Base-by-base conservation (phyloP, 2,797 vertebrate genomes). In the Clarias platycephalus region DNA sequence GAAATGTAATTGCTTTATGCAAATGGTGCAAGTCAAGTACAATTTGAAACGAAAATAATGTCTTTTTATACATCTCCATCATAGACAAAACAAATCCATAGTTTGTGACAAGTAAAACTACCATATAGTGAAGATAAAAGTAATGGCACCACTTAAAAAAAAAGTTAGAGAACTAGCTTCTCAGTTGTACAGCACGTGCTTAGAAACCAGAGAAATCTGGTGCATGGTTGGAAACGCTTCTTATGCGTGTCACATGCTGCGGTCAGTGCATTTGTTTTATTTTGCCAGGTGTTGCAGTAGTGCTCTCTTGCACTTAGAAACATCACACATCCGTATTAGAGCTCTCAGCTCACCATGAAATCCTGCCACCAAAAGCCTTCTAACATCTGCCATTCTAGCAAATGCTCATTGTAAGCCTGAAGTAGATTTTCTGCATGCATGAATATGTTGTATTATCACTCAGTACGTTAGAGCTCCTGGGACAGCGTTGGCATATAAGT, bases 361-460 rank as follows among this genome's bases (percentile, higher is more conserved):
- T 89, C 92, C 91, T 86, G 86, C 88, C 89, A 75, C 92, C 92
- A 9, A 93, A 93, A 94, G 93, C 93, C 92, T 93, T 91, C 91
- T 92, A 92, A 94, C 92, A 94, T 95, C 91, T 94, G 93, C 91
- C 92, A 92, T 92, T 92, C 76, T 18, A 79, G 76, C 90, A 57
- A 93, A 94, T 92, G 89, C 92, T 92, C 93, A 93, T 90, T 89
- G 88, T 88, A 91, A 91, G 93, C 92, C 93, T 94, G 89, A 87
- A 91, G 87, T 91, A 70, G 84, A 85, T 72, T 85, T 91, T 90
- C 92, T 77, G 57, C 68, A 64, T 44, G 64, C 80, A 40, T n/a
- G 76, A 72, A 84, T 40, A 55, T 12, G 13, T 55, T 44, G 83
- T 83, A 83, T 86, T 86, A 88, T 74, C 31, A 22, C 40, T 71